Percentiles rank a stretch among this genome's conserved stretches.
These are phyloP conservation scores for Caenorhabditis sp. DNA, from an alignment of 2,888 invertebrate genomes.

Conservation along the genomic window DNA sequence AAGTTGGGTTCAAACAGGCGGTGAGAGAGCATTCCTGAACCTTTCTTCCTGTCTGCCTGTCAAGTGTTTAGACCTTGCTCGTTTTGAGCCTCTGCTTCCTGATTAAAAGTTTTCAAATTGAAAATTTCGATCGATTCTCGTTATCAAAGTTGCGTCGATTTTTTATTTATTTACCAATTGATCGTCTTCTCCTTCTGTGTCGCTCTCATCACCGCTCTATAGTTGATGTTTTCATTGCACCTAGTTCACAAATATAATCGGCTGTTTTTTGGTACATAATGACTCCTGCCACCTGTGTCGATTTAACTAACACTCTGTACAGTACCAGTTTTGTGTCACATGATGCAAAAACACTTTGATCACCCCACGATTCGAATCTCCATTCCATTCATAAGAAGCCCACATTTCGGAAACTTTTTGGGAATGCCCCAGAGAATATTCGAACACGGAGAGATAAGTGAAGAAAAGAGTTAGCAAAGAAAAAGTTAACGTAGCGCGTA, in stretches of 20 bases:
- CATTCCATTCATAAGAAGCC: too few species aligned
- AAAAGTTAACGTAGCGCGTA: conserved; percentile 45
- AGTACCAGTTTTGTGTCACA: neutral
- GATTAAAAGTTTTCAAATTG: neutral
- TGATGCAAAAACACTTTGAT: neutral
- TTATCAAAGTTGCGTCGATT: conserved; percentile 6
- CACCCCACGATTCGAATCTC: too few species aligned
- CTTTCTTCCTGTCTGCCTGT: conserved; percentile 44
- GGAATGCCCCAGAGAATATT: conserved; percentile 26
- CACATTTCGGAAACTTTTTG: conserved; percentile 5
- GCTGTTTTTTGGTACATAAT: conserved; percentile 35
- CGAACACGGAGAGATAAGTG: conserved; percentile 47
- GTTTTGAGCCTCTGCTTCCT: neutral
- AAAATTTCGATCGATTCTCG: conserved; percentile 14
- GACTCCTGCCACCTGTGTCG: conserved; percentile 16
- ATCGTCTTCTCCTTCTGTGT: conserved; percentile 22
- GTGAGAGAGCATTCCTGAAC: conserved; percentile 56
- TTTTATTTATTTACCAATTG: conserved; percentile 49
- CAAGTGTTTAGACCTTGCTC: conserved; percentile 40
- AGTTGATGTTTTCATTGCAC: conserved; percentile 33
- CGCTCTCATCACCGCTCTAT: conserved; percentile 24
- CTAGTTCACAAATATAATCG: conserved; percentile 34
- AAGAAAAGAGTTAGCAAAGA: conserved; percentile 24
- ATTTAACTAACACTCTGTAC: neutral
- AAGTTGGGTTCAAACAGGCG: conserved; percentile 61